Conservation (phyloP, 2,113 vertebrate species). For the Turdus rufiventris region DNA sequence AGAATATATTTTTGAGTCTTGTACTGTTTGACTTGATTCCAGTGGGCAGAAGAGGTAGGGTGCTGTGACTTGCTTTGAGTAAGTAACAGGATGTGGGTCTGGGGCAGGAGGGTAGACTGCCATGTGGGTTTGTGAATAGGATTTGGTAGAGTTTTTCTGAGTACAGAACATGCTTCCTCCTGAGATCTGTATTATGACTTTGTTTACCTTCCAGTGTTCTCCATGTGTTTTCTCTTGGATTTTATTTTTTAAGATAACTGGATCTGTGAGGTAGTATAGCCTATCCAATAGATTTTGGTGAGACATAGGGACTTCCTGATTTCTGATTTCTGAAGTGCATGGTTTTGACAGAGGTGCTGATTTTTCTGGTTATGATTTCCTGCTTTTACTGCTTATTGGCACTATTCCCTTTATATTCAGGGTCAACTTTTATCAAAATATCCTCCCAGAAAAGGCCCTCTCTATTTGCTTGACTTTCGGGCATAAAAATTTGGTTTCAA, state of each 20-base stretch:
- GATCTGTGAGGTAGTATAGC: background rate
- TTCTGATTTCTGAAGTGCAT: background rate
- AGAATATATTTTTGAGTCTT: conserved; percentile 42
- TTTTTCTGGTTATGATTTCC: background rate
- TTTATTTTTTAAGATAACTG: background rate
- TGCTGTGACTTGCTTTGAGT: conserved; percentile 25
- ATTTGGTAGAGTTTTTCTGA: background rate
- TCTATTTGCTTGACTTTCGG: background rate
- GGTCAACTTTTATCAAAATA: background rate
- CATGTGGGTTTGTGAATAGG: background rate
- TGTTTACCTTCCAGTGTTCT: background rate
- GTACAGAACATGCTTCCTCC: background rate
- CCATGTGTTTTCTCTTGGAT: background rate
- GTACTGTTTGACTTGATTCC: background rate
- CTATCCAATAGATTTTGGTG: background rate
- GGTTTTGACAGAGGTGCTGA: background rate
- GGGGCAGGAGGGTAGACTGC: background rate
- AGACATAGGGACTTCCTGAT: background rate
- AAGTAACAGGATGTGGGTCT: conserved; percentile 53
- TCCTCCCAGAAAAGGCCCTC: background rate
- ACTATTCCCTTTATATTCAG: background rate
- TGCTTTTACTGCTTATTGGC: background rate
- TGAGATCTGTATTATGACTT: background rate
- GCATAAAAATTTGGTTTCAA: background rate
- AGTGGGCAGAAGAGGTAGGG: background rate